Evolutionary conservation across 2,888 invertebrate genomes (phyloP).

Genomic region (Fragum fragum): DNA sequence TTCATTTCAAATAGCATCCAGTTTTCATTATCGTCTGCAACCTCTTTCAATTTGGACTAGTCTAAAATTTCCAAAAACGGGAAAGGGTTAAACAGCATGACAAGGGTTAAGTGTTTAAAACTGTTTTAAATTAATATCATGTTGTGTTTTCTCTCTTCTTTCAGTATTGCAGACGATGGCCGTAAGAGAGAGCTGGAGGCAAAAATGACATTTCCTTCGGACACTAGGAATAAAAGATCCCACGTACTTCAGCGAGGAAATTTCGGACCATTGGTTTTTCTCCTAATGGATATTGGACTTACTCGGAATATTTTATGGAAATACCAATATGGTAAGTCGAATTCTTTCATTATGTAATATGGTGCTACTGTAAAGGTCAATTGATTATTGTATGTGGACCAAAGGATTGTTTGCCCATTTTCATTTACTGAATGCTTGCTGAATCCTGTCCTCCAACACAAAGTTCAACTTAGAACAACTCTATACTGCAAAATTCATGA

Average conservation of each 20-base stretch:
- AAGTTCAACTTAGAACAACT: no score
- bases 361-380: background rate
- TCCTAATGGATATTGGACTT: constrained; percentile 26
- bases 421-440: no score
- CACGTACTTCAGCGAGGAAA: background rate
- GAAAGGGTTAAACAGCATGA: no score
- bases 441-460: no score
- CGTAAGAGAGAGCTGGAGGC: background rate
- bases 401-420: no score
- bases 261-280: constrained; percentile 16
- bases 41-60: no score
- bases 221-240: constrained; percentile 4
- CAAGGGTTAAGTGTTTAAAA: no score
- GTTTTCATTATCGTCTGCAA: no score
- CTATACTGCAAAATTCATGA: no score
- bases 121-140: constrained; percentile 10
- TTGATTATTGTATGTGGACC: background rate
- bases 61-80: no score
- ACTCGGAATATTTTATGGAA: constrained; percentile 22
- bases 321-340: constrained; percentile 24
- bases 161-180: constrained; percentile 7
- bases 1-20: no score
- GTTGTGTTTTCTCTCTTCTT: constrained; percentile 16
- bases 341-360: constrained; percentile 3
- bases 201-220: background rate